Conservation (phyloP, 2,888 invertebrate genomes). For the Ashinkailepas kermadecensis region DNA sequence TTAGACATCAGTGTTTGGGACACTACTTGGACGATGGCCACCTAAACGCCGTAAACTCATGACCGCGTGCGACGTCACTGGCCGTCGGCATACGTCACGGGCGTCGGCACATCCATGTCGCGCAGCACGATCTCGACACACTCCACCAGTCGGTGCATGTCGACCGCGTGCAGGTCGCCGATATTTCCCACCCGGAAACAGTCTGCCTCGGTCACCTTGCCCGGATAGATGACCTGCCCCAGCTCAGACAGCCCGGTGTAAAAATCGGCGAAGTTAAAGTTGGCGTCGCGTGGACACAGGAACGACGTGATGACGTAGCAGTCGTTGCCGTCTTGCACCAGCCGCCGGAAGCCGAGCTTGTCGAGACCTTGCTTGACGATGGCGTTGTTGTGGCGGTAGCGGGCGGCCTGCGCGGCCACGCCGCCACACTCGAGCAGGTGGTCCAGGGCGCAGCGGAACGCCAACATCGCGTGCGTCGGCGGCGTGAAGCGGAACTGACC, state of each 20-base stretch:
- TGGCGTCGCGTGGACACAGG: slow-evolving; percentile 42
- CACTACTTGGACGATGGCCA: too few relatives aligned
- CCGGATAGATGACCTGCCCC: slow-evolving; percentile 46
- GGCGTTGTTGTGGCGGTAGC: slow-evolving; percentile 42
- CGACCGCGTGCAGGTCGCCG: slow-evolving; percentile 43
- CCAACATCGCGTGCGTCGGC: slow-evolving; percentile 46
- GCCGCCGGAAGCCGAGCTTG: slow-evolving; percentile 42
- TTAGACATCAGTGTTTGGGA: too few relatives aligned
- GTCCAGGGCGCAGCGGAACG: slow-evolving; percentile 42
- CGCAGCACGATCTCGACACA: slow-evolving; percentile 41
- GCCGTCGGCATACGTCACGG: slow-evolving; percentile 31
- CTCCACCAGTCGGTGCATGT: slow-evolving; percentile 42
- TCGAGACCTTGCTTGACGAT: slow-evolving; percentile 43
- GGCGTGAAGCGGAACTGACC: slow-evolving; percentile 48
- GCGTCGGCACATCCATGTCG: slow-evolving; percentile 42
- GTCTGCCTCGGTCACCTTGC: slow-evolving; percentile 44
- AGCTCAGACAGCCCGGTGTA: slow-evolving; percentile 42
- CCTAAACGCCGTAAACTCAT: too few relatives aligned
- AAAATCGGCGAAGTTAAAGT: slow-evolving; percentile 44
- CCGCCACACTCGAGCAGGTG: slow-evolving; percentile 45
- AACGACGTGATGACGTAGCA: slow-evolving; percentile 45
- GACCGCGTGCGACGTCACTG: too few relatives aligned
- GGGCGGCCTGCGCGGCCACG: slow-evolving; percentile 40
- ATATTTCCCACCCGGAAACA: slow-evolving; percentile 48
- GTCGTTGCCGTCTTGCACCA: slow-evolving; percentile 38